Evolutionary conservation across 92 coral and sea anemone species (phyloP).

Genomic region (Zoanthus sansibaricus): DNA sequence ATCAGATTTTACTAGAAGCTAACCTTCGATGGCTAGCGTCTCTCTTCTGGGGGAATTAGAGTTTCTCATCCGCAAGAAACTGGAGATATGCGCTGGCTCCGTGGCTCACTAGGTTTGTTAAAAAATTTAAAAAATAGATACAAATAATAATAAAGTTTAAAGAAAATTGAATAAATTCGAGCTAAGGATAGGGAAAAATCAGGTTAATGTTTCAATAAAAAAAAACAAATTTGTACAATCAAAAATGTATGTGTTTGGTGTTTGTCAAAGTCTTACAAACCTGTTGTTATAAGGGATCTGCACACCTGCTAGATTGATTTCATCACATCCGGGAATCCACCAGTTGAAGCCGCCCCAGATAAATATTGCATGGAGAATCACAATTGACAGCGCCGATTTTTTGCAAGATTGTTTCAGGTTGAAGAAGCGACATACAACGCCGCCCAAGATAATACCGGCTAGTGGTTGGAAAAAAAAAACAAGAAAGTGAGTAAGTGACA

Average conservation of each 20-base stretch:
- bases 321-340: conserved; percentile 45
- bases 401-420: conserved; percentile 26
- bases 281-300: conserved; percentile 19
- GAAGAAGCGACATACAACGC: not conserved
- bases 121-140: too few relatives aligned
- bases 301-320: conserved; percentile 18
- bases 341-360: not conserved
- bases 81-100: too few relatives aligned
- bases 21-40: too few relatives aligned
- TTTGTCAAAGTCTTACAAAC: conserved; percentile 1
- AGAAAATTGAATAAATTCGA: too few relatives aligned
- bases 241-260: not conserved
- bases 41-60: too few relatives aligned
- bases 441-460: not conserved
- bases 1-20: too few relatives aligned
- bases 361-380: not conserved
- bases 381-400: conserved; percentile 24
- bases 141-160: too few relatives aligned
- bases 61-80: too few relatives aligned
- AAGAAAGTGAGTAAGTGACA: not conserved
- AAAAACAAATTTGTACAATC: not conserved
- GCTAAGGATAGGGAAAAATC: too few relatives aligned
- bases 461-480: not conserved
- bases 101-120: too few relatives aligned
- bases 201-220: too few relatives aligned